These are phyloP conservation scores for Machimus atricapillus DNA, from an alignment of 2,888 invertebrate genomes.

Conservation along the genomic window DNA sequence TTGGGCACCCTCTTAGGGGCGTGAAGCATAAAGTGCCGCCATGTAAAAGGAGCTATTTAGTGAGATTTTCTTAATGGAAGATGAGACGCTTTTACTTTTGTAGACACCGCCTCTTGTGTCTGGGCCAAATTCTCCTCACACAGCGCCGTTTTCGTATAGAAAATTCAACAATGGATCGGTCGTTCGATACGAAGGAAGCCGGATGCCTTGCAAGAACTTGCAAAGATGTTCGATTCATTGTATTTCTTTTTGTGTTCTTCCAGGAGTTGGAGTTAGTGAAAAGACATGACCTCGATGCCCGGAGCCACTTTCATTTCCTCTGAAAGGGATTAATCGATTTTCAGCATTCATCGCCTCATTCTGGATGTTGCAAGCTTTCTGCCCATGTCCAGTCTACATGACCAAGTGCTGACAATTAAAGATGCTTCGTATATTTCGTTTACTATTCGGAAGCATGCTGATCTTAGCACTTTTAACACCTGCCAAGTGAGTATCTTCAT, in stretches of 20 bases:
- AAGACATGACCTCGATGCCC: not conserved
- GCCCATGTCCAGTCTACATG: slow-evolving; percentile 26
- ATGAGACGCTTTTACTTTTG: not conserved
- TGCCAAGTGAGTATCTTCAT: slow-evolving; percentile 38
- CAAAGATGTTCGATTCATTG: not conserved
- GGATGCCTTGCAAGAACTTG: not conserved
- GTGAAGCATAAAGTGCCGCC: not conserved
- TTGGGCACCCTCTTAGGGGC: not conserved
- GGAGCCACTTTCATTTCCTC: not conserved
- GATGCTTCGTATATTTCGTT: slow-evolving; percentile 42
- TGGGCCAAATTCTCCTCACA: not conserved
- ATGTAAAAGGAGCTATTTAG: not conserved
- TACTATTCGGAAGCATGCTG: slow-evolving; percentile 33
- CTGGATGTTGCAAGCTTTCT: not conserved
- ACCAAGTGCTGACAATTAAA: slow-evolving; percentile 7
- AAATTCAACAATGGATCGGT: not conserved
- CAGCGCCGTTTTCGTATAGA: not conserved
- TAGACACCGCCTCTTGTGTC: not conserved
- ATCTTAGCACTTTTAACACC: slow-evolving; percentile 40
- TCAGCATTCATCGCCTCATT: not conserved
- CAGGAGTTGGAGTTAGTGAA: not conserved
- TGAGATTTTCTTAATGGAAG: slow-evolving; percentile 5
- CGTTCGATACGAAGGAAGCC: not conserved
- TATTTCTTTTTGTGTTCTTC: not conserved
- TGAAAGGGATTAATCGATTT: not conserved